Evolutionary conservation across 2,888 invertebrate species (phyloP).

Genomic region (Brenthis hecate): DNA sequence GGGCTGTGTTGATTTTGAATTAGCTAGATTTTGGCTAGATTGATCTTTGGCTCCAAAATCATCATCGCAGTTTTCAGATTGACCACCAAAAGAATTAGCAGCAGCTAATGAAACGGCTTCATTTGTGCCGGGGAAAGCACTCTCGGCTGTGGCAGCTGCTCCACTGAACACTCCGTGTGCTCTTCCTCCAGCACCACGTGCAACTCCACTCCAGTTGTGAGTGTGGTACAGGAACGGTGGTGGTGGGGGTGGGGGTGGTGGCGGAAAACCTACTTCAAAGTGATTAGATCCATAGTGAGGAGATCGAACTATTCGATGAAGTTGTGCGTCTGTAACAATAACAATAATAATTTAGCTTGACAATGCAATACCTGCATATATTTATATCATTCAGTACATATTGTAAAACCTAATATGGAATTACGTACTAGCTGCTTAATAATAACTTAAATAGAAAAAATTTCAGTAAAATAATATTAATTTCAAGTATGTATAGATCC

Average conservation of each 20-base stretch:
- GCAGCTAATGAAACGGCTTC: constrained; percentile 50
- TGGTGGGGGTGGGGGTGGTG: constrained; percentile 38
- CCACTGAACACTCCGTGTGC: constrained; percentile 60
- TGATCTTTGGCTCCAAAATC: constrained; percentile 1
- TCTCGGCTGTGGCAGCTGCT: constrained; percentile 52
- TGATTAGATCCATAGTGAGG: constrained; percentile 40
- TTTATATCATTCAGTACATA: too few relatives aligned
- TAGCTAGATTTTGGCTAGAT: constrained; percentile 7
- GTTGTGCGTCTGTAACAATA: constrained; percentile 46
- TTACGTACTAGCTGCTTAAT: too few relatives aligned
- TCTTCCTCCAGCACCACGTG: constrained; percentile 49
- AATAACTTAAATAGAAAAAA: too few relatives aligned
- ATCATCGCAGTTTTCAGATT: constrained; percentile 22
- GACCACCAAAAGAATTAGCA: constrained; percentile 19
- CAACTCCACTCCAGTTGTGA: constrained; percentile 62
- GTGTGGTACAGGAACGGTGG: constrained; percentile 52
- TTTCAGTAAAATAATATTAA: too few relatives aligned
- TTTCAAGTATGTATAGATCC: too few relatives aligned
- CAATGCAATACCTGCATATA: neutral
- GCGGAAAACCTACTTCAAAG: constrained; percentile 30
- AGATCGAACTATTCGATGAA: constrained; percentile 49
- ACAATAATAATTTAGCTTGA: neutral
- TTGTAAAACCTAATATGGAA: too few relatives aligned
- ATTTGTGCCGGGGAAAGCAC: constrained; percentile 45
- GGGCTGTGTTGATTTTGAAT: neutral